Percentiles rank a stretch among this genome's conserved stretches.
Conservation (phyloP, 1,140 invertebrate species). For the Ganaspis sp. region DNA sequence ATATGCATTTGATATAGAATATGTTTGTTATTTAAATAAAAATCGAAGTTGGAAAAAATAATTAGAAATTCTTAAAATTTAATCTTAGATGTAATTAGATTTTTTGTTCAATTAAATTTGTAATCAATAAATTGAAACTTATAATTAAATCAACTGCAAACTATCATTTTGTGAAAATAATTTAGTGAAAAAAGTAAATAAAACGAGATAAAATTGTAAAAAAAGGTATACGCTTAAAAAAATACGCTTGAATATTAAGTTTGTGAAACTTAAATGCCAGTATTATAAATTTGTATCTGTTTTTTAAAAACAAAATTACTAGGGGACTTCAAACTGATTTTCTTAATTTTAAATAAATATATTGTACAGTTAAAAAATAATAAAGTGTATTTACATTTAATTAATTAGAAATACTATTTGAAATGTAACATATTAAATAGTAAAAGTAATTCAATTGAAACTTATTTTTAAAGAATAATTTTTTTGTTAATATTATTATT, state of each 20-base stretch:
- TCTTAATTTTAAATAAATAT: neutral
- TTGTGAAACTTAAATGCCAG: neutral
- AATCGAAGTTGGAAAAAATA: neutral
- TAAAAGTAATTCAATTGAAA: no score
- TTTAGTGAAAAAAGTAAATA: no score
- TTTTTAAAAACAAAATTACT: neutral
- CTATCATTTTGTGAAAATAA: no score
- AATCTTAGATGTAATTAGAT: no score
- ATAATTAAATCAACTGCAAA: no score
- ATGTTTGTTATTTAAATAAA: neutral
- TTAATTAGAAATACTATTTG: no score
- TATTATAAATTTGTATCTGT: conserved; percentile 11
- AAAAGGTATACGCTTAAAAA: neutral
- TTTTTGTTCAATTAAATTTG: no score
- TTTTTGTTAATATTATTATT: neutral
- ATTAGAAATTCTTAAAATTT: no score
- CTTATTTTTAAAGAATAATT: conserved; percentile 40
- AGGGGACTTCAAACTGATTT: neutral
- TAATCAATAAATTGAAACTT: no score
- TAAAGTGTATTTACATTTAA: no score
- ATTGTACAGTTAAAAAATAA: neutral
- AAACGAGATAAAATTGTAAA: no score
- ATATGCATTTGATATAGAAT: conserved; percentile 2
- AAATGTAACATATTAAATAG: no score
- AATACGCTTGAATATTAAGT: neutral